Conservation (phyloP, 1,140 invertebrate species). For the Trachymyrmex cornetzi region DNA sequence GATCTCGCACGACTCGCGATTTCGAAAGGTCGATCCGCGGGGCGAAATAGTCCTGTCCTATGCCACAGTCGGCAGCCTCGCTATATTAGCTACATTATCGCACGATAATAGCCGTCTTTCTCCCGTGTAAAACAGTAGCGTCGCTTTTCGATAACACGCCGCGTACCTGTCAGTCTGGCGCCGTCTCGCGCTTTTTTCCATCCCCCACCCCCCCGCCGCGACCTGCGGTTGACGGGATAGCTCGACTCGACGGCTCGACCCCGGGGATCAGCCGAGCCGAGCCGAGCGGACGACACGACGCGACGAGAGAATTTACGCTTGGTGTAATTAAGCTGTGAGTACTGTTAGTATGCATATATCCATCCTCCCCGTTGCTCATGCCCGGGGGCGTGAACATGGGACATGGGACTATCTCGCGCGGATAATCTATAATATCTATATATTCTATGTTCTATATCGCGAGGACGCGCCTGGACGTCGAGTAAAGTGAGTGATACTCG, state of each 20-base stretch:
- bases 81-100: neutral
- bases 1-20: slow-evolving; percentile 36
- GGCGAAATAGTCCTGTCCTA: neutral
- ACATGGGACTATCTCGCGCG: slow-evolving; percentile 15
- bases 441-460: no score
- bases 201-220: neutral
- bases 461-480: no score
- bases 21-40: slow-evolving; percentile 21
- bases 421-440: neutral
- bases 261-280: neutral
- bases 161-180: no score
- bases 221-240: neutral
- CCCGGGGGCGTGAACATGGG: no score
- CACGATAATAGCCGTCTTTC: slow-evolving; percentile 23
- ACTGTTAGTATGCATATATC: neutral
- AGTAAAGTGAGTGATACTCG: no score
- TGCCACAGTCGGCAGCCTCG: neutral
- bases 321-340: slow-evolving; percentile 28
- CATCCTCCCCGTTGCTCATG: no score
- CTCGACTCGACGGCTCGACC: no score
- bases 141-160: neutral
- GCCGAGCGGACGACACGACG: neutral
- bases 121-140: slow-evolving; percentile 26
- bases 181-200: neutral
- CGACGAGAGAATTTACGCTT: neutral